Percentiles rank a stretch among this genome's conserved stretches.
phyloP scores from a whole-genome alignment of 2,797 vertebrate genomes.

The Hyperoplus immaculatus region DNA sequence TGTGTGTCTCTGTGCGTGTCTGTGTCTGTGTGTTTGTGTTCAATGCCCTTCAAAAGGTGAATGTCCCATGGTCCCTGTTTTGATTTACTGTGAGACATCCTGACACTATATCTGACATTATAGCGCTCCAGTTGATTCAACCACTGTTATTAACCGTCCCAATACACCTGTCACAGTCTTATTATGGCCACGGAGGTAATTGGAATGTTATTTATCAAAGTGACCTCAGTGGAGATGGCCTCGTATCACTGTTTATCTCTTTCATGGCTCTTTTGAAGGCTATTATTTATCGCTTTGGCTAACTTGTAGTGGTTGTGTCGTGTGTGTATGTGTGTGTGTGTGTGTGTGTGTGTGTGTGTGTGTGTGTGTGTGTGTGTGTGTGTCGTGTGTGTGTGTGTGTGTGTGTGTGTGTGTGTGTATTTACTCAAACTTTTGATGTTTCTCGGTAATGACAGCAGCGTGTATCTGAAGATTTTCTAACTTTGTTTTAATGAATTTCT shows the following conservation, averaged over 20 bases:
- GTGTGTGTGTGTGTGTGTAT: neutral
- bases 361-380: too few relatives aligned
- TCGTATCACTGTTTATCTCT: neutral
- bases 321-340: too few relatives aligned
- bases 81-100: too few relatives aligned
- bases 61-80: too few relatives aligned
- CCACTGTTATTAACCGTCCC: neutral
- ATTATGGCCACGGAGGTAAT: neutral
- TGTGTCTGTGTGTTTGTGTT: too few relatives aligned
- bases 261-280: constrained; percentile 8
- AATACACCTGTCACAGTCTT: neutral
- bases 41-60: too few relatives aligned
- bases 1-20: neutral
- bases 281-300: neutral
- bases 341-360: too few relatives aligned
- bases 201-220: neutral
- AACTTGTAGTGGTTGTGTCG: neutral
- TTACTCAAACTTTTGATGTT: constrained; percentile 5
- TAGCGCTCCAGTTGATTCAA: neutral
- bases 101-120: too few relatives aligned
- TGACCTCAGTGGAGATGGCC: neutral
- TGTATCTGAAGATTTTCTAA: neutral
- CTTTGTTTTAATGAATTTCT: too few relatives aligned
- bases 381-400: too few relatives aligned
- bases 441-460: neutral